These are phyloP conservation scores for Nannoperca obscura DNA, from an alignment of 2,797 vertebrate genomes.

Conservation along the genomic window DNA sequence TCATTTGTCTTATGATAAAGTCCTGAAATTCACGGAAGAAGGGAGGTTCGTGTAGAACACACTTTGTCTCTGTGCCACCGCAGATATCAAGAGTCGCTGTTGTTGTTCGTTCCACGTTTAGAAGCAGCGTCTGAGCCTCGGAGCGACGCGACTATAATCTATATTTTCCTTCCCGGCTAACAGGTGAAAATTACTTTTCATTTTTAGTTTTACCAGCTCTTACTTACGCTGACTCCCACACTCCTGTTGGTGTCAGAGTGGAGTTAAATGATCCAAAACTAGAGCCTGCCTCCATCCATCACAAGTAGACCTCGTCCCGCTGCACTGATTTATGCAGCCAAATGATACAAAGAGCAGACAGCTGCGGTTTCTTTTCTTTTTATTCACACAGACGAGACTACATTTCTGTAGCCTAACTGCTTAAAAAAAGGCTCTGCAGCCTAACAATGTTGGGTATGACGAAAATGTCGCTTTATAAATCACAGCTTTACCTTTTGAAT, in stretches of 20 bases:
- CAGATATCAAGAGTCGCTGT: neutral
- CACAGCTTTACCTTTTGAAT: constrained; percentile 22
- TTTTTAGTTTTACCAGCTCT: neutral
- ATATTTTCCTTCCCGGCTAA: constrained; percentile 6
- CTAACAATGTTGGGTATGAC: neutral
- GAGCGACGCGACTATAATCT: neutral
- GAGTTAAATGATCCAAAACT: constrained; percentile 26
- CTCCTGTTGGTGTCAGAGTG: neutral
- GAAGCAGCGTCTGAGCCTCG: neutral
- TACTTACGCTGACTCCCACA: neutral
- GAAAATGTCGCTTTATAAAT: neutral
- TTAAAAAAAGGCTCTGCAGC: neutral
- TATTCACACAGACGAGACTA: neutral
- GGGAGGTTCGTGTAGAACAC: neutral
- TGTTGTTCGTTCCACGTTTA: neutral
- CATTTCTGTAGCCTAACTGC: neutral
- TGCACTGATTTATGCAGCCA: constrained; percentile 11
- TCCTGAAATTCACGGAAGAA: neutral
- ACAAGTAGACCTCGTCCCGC: constrained; percentile 1
- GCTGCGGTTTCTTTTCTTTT: neutral
- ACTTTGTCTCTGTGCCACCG: neutral
- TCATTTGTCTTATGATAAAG: neutral
- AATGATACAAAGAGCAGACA: neutral
- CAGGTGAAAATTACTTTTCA: neutral
- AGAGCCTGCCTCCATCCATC: constrained; percentile 19